A percentile compares a stretch with the other conserved stretches of the same genome.
phyloP scores from a whole-genome alignment of 1,140 invertebrate genomes.

The Amyelois transitella region DNA sequence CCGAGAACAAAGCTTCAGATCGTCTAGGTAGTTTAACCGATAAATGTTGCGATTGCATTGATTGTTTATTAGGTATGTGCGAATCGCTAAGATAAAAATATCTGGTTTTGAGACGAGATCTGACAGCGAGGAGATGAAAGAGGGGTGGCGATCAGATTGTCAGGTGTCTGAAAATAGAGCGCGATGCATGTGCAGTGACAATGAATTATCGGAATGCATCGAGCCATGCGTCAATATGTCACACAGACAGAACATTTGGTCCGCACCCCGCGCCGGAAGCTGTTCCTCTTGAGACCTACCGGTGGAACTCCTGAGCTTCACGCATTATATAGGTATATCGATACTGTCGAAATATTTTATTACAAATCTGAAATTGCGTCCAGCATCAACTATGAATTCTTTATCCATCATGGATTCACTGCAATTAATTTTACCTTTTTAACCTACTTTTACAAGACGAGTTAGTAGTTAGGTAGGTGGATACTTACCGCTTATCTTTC shows the following conservation, averaged over 20 bases:
- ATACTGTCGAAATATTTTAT: neutral
- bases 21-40: neutral
- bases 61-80: neutral
- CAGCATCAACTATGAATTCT: no score
- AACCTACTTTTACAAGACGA: no score
- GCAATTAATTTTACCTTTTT: no score
- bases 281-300: neutral
- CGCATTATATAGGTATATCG: neutral
- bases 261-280: neutral
- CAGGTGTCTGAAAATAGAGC: neutral
- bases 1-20: conserved; percentile 9
- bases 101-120: neutral
- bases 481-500: no score
- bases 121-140: neutral
- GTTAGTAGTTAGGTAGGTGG: no score
- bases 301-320: neutral
- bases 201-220: conserved; percentile 4
- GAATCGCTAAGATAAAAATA: neutral
- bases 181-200: neutral
- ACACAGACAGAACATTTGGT: neutral
- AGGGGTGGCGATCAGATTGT: neutral
- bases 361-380: no score
- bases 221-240: conserved; percentile 3
- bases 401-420: no score
- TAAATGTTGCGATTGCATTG: neutral